These are phyloP conservation scores for Galeopterus variegatus DNA, from an alignment of 2,113 vertebrate species.

Conservation along the genomic window DNA sequence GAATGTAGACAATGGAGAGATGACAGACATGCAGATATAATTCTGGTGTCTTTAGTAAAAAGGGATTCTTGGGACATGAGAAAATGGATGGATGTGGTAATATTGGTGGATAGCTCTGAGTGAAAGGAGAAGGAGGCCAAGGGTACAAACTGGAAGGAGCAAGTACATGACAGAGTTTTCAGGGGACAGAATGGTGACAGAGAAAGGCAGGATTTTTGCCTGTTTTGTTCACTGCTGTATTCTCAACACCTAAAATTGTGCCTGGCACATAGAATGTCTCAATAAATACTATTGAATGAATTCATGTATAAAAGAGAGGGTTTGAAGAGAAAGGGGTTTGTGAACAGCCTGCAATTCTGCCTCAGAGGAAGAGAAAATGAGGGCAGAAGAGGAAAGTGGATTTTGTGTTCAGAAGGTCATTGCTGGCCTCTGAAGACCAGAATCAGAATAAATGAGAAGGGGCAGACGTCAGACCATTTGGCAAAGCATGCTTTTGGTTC, in stretches of 20 bases:
- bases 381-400: not conserved
- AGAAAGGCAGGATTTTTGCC: fast-evolving
- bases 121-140: not conserved
- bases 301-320: not conserved
- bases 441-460: not conserved
- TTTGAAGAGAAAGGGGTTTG: not conserved
- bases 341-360: not conserved
- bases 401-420: not conserved
- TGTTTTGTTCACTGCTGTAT: not conserved
- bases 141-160: not conserved
- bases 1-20: not conserved
- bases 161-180: not conserved
- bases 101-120: not conserved
- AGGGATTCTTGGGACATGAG: not conserved
- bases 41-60: not conserved
- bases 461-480: not conserved
- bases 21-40: not conserved
- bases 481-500: not conserved
- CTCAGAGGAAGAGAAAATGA: not conserved
- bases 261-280: not conserved
- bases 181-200: not conserved
- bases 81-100: not conserved
- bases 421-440: no score
- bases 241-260: not conserved
- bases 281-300: not conserved